These are phyloP conservation scores for Phyllostomus hastatus DNA, from an alignment of 2,113 vertebrate species.

Conservation along the genomic window DNA sequence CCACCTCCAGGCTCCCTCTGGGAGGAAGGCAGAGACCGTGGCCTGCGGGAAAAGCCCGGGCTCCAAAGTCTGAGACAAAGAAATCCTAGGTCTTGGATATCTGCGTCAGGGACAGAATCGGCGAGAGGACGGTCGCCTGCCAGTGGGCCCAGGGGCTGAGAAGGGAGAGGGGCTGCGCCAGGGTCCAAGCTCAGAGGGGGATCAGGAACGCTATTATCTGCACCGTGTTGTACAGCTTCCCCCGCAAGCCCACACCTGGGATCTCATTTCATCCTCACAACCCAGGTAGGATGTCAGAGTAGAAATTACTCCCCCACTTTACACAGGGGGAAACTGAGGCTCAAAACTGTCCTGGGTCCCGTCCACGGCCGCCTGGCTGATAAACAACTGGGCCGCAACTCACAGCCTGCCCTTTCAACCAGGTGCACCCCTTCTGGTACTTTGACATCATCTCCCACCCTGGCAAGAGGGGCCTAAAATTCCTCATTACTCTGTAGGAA, in stretches of 20 bases:
- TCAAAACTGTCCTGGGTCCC: not conserved
- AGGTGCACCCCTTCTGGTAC: not conserved
- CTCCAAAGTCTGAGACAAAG: slow-evolving; percentile 39
- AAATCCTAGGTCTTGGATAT: not conserved
- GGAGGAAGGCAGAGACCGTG: not conserved
- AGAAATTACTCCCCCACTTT: not conserved
- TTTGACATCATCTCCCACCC: not conserved
- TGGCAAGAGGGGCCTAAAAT: not conserved
- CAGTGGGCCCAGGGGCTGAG: not conserved
- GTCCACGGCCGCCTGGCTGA: not conserved
- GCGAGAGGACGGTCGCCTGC: not conserved
- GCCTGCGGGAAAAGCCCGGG: not conserved
- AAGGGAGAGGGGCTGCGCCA: not conserved
- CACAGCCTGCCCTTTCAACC: not conserved
- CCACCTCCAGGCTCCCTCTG: slow-evolving; percentile 29
- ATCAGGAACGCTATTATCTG: not conserved
- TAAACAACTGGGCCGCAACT: not conserved
- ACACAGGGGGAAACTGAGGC: not conserved
- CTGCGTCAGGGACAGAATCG: not conserved
- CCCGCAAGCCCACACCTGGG: not conserved
- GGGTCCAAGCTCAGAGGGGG: not conserved
- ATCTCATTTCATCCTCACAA: not conserved
- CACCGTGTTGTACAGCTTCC: not conserved
- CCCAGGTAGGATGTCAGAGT: not conserved
- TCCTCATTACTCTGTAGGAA: not conserved